phyloP scores from a whole-genome alignment of 2,888 invertebrate species.

The Rhimphoctona megacephalus region DNA sequence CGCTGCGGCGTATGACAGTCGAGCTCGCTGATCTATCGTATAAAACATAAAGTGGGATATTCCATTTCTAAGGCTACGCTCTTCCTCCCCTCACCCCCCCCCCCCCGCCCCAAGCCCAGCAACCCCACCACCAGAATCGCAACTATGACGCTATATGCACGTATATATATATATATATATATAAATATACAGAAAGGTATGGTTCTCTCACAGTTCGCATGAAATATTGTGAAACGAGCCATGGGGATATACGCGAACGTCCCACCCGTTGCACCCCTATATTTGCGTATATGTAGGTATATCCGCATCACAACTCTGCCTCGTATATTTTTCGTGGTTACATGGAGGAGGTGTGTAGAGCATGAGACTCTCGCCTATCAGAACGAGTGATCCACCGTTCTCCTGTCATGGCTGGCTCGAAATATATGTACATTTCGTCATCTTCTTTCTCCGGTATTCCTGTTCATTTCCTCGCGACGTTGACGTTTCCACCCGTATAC shows the following conservation, averaged over 20 bases:
- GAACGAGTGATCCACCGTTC: slow-evolving; percentile 47
- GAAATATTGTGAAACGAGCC: slow-evolving; percentile 81
- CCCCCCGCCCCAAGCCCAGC: not conserved
- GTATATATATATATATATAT: not conserved
- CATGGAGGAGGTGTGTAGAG: slow-evolving; percentile 9
- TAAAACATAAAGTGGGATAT: slow-evolving; percentile 84
- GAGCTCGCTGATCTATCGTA: slow-evolving; percentile 84
- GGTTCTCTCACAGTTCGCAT: slow-evolving; percentile 70
- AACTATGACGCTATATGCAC: slow-evolving; percentile 22
- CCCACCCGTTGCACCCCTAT: slow-evolving; percentile 48
- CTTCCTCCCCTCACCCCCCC: slow-evolving; percentile 36
- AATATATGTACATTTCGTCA: slow-evolving; percentile 45
- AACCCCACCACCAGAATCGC: slow-evolving; percentile 48
- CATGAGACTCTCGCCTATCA: slow-evolving; percentile 56
- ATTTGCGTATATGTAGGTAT: slow-evolving; percentile 25
- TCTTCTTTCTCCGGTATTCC: slow-evolving; percentile 31
- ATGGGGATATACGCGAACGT: slow-evolving; percentile 71
- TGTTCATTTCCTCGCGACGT: slow-evolving; percentile 35
- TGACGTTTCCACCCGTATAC: slow-evolving; percentile 4
- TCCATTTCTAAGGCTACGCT: slow-evolving; percentile 82
- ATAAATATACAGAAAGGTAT: not conserved
- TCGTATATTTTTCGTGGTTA: slow-evolving; percentile 61
- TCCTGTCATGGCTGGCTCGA: slow-evolving; percentile 27
- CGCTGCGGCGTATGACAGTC: slow-evolving; percentile 82
- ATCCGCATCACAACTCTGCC: slow-evolving; percentile 20